phyloP scores from a whole-genome alignment of 2,113 vertebrate species.

The Oreotrochilus melanogaster region DNA sequence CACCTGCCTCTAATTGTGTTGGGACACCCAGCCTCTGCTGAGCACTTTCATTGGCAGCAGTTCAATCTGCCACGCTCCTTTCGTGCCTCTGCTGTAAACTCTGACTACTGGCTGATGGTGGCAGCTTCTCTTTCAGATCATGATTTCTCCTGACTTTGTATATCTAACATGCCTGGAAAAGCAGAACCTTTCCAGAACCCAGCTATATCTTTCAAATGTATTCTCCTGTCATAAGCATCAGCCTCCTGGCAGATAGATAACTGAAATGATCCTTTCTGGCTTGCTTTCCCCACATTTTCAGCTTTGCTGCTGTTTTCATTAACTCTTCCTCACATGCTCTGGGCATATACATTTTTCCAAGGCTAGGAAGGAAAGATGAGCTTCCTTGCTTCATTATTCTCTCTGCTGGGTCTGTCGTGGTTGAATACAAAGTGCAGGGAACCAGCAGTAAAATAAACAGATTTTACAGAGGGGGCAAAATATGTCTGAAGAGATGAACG shows the following conservation, averaged over 20 bases:
- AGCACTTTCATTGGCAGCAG: accelerated
- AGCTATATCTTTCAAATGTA: not conserved
- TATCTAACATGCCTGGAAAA: not conserved
- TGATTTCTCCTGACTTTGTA: not conserved
- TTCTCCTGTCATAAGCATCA: not conserved
- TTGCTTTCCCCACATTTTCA: not conserved
- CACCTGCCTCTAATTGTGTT: not conserved
- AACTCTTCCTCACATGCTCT: accelerated
- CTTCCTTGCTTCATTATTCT: not conserved
- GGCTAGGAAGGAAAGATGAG: not conserved
- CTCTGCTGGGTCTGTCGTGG: not conserved
- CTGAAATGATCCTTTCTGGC: not conserved
- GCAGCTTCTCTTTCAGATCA: not conserved
- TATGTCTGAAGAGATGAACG: not conserved
- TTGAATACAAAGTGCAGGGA: not conserved
- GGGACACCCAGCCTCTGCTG: not conserved
- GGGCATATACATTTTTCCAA: not conserved
- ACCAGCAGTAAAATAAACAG: not conserved
- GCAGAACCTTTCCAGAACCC: not conserved
- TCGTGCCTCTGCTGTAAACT: not conserved
- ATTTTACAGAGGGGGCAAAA: not conserved
- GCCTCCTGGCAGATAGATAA: not conserved
- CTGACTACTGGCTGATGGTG: not conserved
- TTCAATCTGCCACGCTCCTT: not conserved
- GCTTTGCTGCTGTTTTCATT: not conserved